These are phyloP conservation scores for Phymastichus coffea DNA, from an alignment of 1,140 invertebrate species.

Conservation along the genomic window DNA sequence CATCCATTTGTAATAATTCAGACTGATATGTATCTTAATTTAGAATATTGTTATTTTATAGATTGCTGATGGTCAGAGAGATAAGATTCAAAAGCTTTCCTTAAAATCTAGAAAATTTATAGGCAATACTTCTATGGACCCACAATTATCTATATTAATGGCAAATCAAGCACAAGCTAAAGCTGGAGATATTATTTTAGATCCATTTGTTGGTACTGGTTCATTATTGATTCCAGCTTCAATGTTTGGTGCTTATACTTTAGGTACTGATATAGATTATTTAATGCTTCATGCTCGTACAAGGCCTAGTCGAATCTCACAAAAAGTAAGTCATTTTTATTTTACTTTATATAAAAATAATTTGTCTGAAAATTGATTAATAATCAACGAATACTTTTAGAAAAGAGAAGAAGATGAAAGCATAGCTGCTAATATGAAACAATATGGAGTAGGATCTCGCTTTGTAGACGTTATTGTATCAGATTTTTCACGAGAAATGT, in stretches of 20 bases:
- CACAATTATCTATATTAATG: conserved; percentile 89
- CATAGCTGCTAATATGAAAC: conserved; percentile 79
- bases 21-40: no score
- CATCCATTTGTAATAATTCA: background rate
- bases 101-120: conserved; percentile 91
- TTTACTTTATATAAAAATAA: no score
- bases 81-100: conserved; percentile 76
- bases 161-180: conserved; percentile 85
- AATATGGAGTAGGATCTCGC: conserved; percentile 74
- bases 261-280: conserved; percentile 92
- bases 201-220: conserved; percentile 95
- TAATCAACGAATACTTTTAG: conserved; percentile 48
- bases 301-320: conserved; percentile 73
- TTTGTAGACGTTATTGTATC: conserved; percentile 89
- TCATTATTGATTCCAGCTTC: conserved; percentile 90
- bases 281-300: conserved; percentile 88
- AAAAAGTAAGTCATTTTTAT: conserved; percentile 72
- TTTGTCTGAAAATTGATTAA: conserved; percentile 3
- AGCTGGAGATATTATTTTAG: conserved; percentile 75
- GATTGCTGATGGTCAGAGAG: conserved; percentile 79
- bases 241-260: conserved; percentile 86
- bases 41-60: conserved; percentile 42
- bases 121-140: conserved; percentile 97
- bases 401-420: conserved; percentile 79
- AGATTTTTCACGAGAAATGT: conserved; percentile 83